A percentile compares a stretch with the other conserved stretches of the same genome.
These are phyloP conservation scores for Malacosoma neustria DNA, from an alignment of 2,888 invertebrate species.

Conservation along the genomic window DNA sequence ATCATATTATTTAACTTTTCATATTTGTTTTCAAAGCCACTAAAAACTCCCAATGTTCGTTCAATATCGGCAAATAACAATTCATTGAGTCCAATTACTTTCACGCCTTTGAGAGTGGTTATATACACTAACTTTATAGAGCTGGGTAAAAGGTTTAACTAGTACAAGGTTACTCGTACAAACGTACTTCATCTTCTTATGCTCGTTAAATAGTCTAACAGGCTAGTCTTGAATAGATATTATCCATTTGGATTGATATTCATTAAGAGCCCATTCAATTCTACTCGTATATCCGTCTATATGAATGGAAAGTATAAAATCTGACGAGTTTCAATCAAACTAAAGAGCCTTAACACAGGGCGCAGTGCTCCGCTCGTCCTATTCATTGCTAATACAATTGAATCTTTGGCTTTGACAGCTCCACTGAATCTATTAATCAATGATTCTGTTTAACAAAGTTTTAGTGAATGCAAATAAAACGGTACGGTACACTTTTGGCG, in stretches of 20 bases:
- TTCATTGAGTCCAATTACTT: too few relatives aligned
- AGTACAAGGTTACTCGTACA: too few relatives aligned
- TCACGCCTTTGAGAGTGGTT: too few relatives aligned
- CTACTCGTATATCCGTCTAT: neutral
- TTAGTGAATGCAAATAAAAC: constrained; percentile 33
- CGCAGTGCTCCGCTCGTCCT: constrained; percentile 14
- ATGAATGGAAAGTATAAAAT: constrained; percentile 7
- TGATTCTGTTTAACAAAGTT: constrained; percentile 34
- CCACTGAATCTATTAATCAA: constrained; percentile 32
- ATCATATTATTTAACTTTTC: neutral
- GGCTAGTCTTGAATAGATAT: too few relatives aligned
- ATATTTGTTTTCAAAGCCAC: neutral
- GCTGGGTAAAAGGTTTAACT: too few relatives aligned
- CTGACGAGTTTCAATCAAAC: constrained; percentile 14
- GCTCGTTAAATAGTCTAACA: too few relatives aligned
- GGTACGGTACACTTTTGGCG: constrained; percentile 26
- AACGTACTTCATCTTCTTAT: too few relatives aligned
- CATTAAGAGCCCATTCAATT: neutral
- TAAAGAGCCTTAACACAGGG: constrained; percentile 19
- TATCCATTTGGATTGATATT: neutral
- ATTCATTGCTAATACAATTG: constrained; percentile 24
- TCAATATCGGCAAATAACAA: neutral
- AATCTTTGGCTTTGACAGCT: constrained; percentile 27
- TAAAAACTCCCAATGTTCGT: neutral
- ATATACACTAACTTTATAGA: too few relatives aligned